Evolutionary conservation across 2,113 vertebrate genomes (phyloP).

Genomic region (Alaudala cheleensis): DNA sequence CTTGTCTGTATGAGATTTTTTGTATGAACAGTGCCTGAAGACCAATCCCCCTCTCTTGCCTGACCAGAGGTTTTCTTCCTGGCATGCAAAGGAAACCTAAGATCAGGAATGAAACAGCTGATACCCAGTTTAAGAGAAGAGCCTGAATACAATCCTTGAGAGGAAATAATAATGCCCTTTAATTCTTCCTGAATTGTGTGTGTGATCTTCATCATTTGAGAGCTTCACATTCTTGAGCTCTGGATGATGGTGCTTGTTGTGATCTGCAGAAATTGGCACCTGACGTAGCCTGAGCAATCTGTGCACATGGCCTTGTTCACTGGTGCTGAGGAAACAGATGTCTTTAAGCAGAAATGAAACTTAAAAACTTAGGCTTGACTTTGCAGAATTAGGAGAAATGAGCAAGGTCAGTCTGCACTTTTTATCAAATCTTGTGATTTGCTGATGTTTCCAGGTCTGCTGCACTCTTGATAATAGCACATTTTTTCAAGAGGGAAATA

Average conservation of each 20-base stretch:
- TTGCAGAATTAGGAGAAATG: background rate
- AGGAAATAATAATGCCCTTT: background rate
- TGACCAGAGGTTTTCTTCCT: background rate
- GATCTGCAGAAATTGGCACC: background rate
- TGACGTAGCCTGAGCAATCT: background rate
- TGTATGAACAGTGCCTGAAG: background rate
- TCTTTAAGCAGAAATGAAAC: background rate
- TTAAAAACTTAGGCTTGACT: background rate
- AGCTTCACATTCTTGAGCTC: background rate
- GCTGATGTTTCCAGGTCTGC: fast-evolving
- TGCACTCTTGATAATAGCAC: background rate
- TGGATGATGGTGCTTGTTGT: background rate
- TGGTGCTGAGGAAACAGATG: background rate
- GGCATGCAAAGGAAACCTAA: background rate
- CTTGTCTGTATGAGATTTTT: background rate
- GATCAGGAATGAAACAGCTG: background rate
- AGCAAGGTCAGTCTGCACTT: background rate
- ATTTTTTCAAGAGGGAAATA: background rate
- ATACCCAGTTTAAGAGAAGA: background rate
- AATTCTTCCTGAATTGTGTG: background rate
- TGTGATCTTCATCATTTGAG: background rate
- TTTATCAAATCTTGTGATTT: background rate
- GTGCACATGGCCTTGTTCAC: fast-evolving
- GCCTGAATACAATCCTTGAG: background rate
- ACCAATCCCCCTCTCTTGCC: background rate